Evolutionary conservation across 2,888 invertebrate species (phyloP), one percentile per base, ranked within the genome.

Genomic region (Neria commutata): DNA sequence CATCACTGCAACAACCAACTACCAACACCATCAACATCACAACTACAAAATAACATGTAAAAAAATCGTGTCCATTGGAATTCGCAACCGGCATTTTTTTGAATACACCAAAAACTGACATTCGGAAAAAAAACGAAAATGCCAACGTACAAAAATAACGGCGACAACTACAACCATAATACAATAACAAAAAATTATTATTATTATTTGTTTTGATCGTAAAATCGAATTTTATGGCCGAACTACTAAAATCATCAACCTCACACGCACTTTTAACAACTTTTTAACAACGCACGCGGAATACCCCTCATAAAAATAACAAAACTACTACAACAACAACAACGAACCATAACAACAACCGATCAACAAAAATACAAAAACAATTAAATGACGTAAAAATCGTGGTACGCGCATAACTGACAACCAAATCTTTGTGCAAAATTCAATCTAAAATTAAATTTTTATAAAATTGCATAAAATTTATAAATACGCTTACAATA

Each of bases 201-300:
- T 17, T 75, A 77, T 76, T 78, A 76, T 79, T 78, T 77, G 77
- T 77, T 77, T 78, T 77, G 79, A 70, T 77, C 79, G 76, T 77
- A 76, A 77, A 77, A 78, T 74, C 65, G 64, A 74, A 71, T 77
- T 79, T 78, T 74, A 78, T 74, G 5, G 25, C 5, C 26, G 73
- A 64, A 73, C 71, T 69, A 62, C 68, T 69, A 62, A 57, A 60
- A 62, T 54, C 61, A 61, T 59, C 52, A 64, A 69, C 67, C 63
- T 63, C 73, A 61, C 69, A 66, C 64, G 61, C 65, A 72, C 54
- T 61, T 45, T 52, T 45, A 56, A n/a, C n/a, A 61, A 66, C 63
- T 62, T 56, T n/a, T 54, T 58, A 42, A 42, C 42, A 48, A 62
- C 60, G 61, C 66, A 67, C 62, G 69, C 66, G 67, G 64, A 63